These are phyloP conservation scores for Melipona beecheii DNA, from an alignment of 2,888 invertebrate genomes.

Conservation along the genomic window DNA sequence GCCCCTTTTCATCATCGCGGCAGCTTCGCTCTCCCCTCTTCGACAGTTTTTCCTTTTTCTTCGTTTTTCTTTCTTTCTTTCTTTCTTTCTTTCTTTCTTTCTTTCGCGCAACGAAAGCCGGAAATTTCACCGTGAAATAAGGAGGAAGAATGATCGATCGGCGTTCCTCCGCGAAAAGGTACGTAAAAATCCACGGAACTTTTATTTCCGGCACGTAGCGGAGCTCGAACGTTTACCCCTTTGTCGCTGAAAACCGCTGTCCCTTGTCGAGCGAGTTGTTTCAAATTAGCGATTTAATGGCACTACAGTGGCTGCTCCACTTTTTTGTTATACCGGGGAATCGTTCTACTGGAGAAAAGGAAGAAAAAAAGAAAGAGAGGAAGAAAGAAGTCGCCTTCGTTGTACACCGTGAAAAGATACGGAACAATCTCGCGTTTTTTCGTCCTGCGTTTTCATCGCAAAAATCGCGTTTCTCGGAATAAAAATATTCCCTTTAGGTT, in stretches of 20 bases:
- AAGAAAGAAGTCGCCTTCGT: not conserved
- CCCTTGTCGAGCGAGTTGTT: not conserved
- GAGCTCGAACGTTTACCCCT: not conserved
- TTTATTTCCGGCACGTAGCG: constrained; percentile 14
- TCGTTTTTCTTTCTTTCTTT: not conserved
- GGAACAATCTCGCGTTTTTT: constrained; percentile 9
- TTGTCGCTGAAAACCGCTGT: not conserved
- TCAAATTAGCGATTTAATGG: constrained; percentile 11
- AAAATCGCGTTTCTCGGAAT: not conserved
- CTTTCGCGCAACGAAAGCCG: constrained; percentile 28
- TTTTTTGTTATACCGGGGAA: constrained; percentile 8
- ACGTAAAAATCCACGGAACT: not conserved
- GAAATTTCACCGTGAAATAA: constrained; percentile 40
- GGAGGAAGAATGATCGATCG: constrained; percentile 42
- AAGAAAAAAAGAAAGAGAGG: not conserved
- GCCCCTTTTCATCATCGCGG: constrained; percentile 67
- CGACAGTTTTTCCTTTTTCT: not conserved
- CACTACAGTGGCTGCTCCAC: constrained; percentile 11
- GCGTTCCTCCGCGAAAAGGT: not conserved
- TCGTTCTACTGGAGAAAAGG: constrained; percentile 1
- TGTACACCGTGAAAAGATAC: not conserved
- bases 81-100: not conserved
- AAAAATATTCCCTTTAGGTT: constrained; percentile 9
- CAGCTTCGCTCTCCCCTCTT: not conserved
- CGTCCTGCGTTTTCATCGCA: not conserved